Evolutionary conservation across 2,113 vertebrate genomes (phyloP).

Genomic region (Benthochromis sp.): DNA sequence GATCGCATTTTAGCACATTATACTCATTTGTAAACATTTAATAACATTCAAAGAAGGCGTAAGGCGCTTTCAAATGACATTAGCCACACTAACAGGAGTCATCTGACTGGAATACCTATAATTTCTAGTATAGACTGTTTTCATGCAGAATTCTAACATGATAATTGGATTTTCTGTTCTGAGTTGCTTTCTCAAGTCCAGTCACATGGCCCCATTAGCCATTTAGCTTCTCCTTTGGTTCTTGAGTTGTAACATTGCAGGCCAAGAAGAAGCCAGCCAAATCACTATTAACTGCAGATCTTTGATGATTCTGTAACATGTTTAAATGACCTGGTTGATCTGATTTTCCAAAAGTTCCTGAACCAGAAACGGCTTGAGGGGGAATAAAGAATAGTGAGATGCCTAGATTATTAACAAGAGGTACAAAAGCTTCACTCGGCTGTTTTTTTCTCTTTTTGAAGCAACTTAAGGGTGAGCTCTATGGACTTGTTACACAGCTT

Average conservation of each 20-base stretch:
- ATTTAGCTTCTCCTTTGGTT: conserved; percentile 53
- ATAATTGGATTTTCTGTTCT: conserved; percentile 75
- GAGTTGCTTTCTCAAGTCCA: conserved; percentile 57
- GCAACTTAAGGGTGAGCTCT: not conserved
- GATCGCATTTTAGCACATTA: conserved; percentile 70
- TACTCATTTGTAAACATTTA: conserved; percentile 73
- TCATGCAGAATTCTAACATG: conserved; percentile 76
- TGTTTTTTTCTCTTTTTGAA: not conserved
- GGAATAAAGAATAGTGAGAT: not conserved
- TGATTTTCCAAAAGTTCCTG: conserved; percentile 29
- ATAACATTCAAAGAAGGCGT: conserved; percentile 66
- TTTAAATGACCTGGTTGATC: conserved; percentile 53
- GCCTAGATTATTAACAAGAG: not conserved
- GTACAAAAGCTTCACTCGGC: not conserved
- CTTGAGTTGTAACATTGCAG: conserved; percentile 33
- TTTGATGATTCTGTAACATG: conserved; percentile 66
- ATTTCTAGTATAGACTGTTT: conserved; percentile 79
- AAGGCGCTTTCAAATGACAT: conserved; percentile 58
- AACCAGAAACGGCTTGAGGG: not conserved
- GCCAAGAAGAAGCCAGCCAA: conserved; percentile 36
- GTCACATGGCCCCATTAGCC: conserved; percentile 69
- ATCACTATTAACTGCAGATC: conserved; percentile 44
- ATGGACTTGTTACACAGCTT: not conserved
- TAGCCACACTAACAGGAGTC: conserved; percentile 64
- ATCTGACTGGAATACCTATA: conserved; percentile 74